Base-by-base conservation (phyloP, 2,888 invertebrate species). In the Ellobium chinense region DNA sequence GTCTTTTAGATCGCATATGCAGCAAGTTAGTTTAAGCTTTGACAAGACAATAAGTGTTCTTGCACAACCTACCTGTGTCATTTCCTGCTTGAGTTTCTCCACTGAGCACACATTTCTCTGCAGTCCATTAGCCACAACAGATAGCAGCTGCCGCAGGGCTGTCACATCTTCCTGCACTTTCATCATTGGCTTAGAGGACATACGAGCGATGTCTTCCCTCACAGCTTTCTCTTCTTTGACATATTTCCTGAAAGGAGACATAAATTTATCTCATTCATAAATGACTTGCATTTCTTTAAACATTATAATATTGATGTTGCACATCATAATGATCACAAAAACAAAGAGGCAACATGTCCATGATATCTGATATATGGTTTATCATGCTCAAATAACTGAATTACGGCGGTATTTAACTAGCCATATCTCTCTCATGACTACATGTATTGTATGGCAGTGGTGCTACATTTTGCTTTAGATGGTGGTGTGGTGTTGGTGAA, bases 201-300 rank as follows among this genome's bases (percentile, higher is more conserved):
- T 95, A 77, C 96, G 94, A 88, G 97, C 96, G 66, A 97, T 96
- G 89, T 97, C 97, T 0, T 97, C 97, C 82, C 96, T 95, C 54
- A 96, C 94, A 0, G 95, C 94, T 92, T 97, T 97, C 91, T 97
- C 97, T 80, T 96, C 96, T 93, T 97, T 97, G 0, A 97, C 96
- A 92, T 96, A 96, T 80, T 95, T 95, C 86, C 95, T 95, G 83
- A 9, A 89, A 56, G 1, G 31, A 18, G 12, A 1, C 5, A 62
- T n/a, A n/a, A n/a, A 46, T 12, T 46, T 46, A 12, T 46, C 18
- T 46, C 18, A 46, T 46, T 46, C 46, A 46, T 46, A 18, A 12
- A 12, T 46, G 7, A 46, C 7, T 46, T 7, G 7, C 18, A 46
- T 12, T 7, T 18, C 18, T 12, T 18, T 46, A 46, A 46, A 46